These are phyloP conservation scores for Xylophagus ater DNA, from an alignment of 2,888 invertebrate genomes.

Conservation along the genomic window DNA sequence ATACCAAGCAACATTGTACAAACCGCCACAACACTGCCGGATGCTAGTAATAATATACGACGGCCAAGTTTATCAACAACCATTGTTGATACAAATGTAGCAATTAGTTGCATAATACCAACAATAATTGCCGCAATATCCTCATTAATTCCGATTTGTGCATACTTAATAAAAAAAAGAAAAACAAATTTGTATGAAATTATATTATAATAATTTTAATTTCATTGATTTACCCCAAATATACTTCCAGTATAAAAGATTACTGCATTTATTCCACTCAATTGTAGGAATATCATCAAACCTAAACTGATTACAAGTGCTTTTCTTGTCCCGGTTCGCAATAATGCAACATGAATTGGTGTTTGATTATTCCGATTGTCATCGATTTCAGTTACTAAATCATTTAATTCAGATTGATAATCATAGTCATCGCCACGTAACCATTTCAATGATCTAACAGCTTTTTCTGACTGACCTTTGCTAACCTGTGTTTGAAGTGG, in stretches of 20 bases:
- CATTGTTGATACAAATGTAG: conserved; percentile 57
- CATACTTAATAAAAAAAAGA: conserved; percentile 23
- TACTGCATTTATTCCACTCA: conserved; percentile 73
- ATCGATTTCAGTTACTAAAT: conserved; percentile 47
- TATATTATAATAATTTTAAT: conserved; percentile 14
- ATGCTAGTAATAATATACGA: conserved; percentile 59
- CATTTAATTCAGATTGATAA: conserved; percentile 51
- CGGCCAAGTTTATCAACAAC: conserved; percentile 74
- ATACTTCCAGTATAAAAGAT: conserved; percentile 69
- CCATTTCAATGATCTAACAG: conserved; percentile 54
- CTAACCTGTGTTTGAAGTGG: conserved; percentile 23
- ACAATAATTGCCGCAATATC: conserved; percentile 63
- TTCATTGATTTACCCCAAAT: no score
- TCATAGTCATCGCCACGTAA: conserved; percentile 65
- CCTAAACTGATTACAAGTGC: conserved; percentile 61
- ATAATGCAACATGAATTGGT: conserved; percentile 47
- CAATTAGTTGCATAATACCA: conserved; percentile 66
- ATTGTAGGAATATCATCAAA: conserved; percentile 83
- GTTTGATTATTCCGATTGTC: conserved; percentile 42
- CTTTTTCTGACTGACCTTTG: conserved; percentile 52
- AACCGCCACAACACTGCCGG: conserved; percentile 57
- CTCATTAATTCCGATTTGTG: conserved; percentile 41
- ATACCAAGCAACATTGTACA: conserved; percentile 59
- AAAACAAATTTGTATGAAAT: not conserved
- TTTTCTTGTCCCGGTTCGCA: conserved; percentile 48